These are phyloP conservation scores for Caradrina clavipalpis DNA, from an alignment of 2,888 invertebrate species.

Conservation along the genomic window DNA sequence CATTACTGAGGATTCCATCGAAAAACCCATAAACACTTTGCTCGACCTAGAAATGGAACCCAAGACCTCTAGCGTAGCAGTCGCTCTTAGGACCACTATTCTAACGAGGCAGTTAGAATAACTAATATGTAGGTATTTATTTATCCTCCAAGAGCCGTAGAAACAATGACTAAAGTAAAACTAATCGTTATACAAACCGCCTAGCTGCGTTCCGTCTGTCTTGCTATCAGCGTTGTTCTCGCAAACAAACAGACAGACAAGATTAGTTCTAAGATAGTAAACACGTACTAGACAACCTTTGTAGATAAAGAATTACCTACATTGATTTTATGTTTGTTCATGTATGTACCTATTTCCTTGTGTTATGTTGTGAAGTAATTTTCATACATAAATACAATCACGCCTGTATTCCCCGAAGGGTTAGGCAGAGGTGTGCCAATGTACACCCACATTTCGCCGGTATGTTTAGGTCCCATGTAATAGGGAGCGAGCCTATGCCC, in stretches of 20 bases:
- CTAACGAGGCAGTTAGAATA: too few relatives aligned
- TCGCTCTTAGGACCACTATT: too few relatives aligned
- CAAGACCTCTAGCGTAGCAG: too few relatives aligned
- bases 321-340: constrained; percentile 36
- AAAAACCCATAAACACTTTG: too few relatives aligned
- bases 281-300: constrained; percentile 46
- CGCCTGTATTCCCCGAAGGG: too few relatives aligned
- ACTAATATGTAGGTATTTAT: too few relatives aligned
- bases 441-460: too few relatives aligned
- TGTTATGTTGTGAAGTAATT: neutral
- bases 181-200: constrained; percentile 55
- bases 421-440: too few relatives aligned
- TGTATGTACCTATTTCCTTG: constrained; percentile 3
- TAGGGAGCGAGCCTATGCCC: too few relatives aligned
- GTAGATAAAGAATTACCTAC: constrained; percentile 43
- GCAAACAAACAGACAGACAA: constrained; percentile 59
- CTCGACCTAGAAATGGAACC: too few relatives aligned
- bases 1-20: too few relatives aligned
- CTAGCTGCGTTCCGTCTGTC: constrained; percentile 24
- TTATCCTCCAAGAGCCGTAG: constrained; percentile 2
- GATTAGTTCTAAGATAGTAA: constrained; percentile 54
- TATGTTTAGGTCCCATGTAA: too few relatives aligned
- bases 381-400: neutral
- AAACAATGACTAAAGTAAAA: constrained; percentile 40
- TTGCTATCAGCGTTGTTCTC: constrained; percentile 52